Evolutionary conservation across 2,113 vertebrate genomes (phyloP).

Genomic region (Halcyon senegalensis): DNA sequence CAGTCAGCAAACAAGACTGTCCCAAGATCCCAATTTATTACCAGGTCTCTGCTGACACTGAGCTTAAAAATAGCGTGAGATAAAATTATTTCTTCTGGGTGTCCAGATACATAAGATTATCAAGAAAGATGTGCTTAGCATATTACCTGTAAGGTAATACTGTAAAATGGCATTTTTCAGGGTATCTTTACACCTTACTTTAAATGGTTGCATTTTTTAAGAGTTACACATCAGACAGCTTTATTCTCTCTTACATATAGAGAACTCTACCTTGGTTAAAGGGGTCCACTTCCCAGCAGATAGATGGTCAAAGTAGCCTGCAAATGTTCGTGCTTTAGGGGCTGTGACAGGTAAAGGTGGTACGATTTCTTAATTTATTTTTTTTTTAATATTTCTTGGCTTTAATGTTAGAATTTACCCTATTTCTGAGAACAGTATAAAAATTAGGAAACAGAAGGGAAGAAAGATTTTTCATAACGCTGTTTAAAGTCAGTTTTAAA

Average conservation of each 20-base stretch:
- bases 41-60: not conserved
- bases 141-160: not conserved
- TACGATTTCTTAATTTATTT: not conserved
- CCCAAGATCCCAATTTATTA: not conserved
- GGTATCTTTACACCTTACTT: not conserved
- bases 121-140: not conserved
- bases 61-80: not conserved
- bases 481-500: not conserved
- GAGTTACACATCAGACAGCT: not conserved
- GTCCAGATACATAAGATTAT: not conserved
- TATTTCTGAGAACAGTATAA: not conserved
- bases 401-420: not conserved
- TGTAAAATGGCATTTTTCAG: not conserved
- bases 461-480: not conserved
- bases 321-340: not conserved
- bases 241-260: not conserved
- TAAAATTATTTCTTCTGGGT: not conserved
- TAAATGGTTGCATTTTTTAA: not conserved
- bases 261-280: not conserved
- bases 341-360: not conserved
- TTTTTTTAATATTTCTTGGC: not conserved
- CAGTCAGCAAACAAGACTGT: not conserved
- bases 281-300: not conserved
- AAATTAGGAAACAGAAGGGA: not conserved
- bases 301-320: not conserved